Evolutionary conservation across 2,888 invertebrate genomes (phyloP), one percentile per base, ranked within the genome.

Genomic region (Teleogryllus oceanicus): DNA sequence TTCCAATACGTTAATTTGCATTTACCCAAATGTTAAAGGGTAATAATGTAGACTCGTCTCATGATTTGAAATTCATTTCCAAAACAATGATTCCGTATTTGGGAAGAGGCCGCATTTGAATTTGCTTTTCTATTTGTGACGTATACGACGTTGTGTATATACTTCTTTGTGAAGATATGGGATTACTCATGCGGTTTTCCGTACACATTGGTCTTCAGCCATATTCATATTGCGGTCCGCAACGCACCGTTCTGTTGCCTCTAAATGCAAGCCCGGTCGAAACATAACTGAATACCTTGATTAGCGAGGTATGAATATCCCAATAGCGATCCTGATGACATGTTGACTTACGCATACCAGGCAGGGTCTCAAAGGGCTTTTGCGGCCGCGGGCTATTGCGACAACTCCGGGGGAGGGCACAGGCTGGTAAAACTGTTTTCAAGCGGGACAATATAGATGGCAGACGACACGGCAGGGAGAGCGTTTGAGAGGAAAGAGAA

Each of bases 261-360:
- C 62, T 62, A 62, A 62, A 62, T 62, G 62, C 62, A n/a, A 18
- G 13, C 62, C 62, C 62, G n/a, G n/a, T n/a, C 62, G 62, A 13
- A 62, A n/a, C 62, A n/a, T 62, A 13, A 62, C 62, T 62, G 62
- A 62, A 62, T 62, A 62, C 62, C 62, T 62, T 62, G 62, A 62
- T 62, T 62, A 62, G 62, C 62, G 62, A 62, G 62, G 62, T 62
- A 62, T 62, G 62, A 62, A 62, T 62, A 62, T 62, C 62, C 62
- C 62, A 62, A 62, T 62, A 62, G 62, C 16, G 16, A 13, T 62
- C 62, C n/a, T n/a, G n/a, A 62, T 62, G 62, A 62, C 62, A n/a
- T 62, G 62, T 62, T 62, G 62, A 62, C 62, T 62, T 62, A 62
- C 62, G n/a, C n/a, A n/a, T 62, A 62, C 62, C 62, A 62, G 62